Base-by-base conservation (phyloP, 2,888 invertebrate species). In the Calameuta filiformis region DNA sequence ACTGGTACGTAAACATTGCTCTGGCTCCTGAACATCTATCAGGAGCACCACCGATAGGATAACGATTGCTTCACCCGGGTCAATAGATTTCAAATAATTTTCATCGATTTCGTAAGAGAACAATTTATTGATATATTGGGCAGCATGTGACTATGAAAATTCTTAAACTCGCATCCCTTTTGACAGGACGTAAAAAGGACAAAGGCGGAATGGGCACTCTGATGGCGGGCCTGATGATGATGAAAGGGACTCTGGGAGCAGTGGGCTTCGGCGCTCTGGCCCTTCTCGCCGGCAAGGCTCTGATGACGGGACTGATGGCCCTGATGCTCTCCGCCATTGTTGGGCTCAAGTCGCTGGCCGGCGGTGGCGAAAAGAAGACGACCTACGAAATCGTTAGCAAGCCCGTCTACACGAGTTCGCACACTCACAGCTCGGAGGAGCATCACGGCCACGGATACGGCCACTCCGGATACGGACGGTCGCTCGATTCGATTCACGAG, bases 311-410 rank as follows among this genome's bases (percentile, higher is more conserved):
- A 1, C 89, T 97, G 78, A 95, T 97, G 94, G 96, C 97, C 0
- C 92, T 97, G 0, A 94, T 96, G 83, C 92, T 97, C 0, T 96
- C 97, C 0, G 95, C 95, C 0, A 94, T 96, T 81, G 93, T 96
- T 78, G 96, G 96, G 0, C 92, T 97, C 78, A 96, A 96, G 87
- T 94, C 95, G 0, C 90, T 96, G 31, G 93, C 95, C 2, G 91
- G 93, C 1, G 93, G 94, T 4, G 95, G 95, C 1, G 94, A 95
- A 4, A 91, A 92, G 84, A 89, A 95, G 12, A 96, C 96, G 12
- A 96, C 96, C 0, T 97, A 97, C 88, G 97, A 97, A 92, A 96
- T 97, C 80, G 95, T 97, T 11, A 95, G 96, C 71, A 97, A 97
- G 85, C 97, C 97, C 0, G 93, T 97, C 0, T 96, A 96, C 89